Evolutionary conservation across 2,797 vertebrate species (phyloP), one percentile per base, ranked within the genome.

Genomic region (Gouania willdenowi): DNA sequence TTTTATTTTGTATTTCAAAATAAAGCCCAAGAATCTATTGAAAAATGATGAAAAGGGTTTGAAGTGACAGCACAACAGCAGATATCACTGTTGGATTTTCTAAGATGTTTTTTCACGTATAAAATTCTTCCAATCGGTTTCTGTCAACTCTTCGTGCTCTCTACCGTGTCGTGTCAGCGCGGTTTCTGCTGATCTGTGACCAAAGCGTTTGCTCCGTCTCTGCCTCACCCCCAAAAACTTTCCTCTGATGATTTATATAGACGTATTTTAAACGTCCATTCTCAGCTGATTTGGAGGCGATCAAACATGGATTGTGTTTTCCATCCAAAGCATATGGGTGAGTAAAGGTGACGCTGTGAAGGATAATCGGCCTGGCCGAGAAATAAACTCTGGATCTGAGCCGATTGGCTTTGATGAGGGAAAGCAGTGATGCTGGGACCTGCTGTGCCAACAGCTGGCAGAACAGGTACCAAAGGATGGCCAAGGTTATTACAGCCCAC

Each of bases 361-460:
- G 38, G 46, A 69, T 41, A 43, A 49, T 55, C 48, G 50, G 60
- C 45, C 39, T 66, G 50, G 52, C 32, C 10, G 0, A 16, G 44
- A 48, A 49, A 26, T 6, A 10, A 52, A 60, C 24, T 38, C 57
- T 79, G 83, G 82, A 75, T 35, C 13, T 3, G 6, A 9, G 66
- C 79, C 79, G 46, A 57, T 41, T 65, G 60, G 70, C 70, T 67
- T 47, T n/a, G 8, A 17, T 2, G 8, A 51, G 70, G 49, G 66
- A 53, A 65, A 74, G 70, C 75, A 67, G 82, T 83, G 78, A 86
- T 81, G 65, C 66, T 59, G 72, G 57, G 40, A 22, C 22, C 67
- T 68, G 56, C 79, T 62, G 83, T 66, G 81, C 74, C 66, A 73
- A 64, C 80, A 84, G 78, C 81, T 83, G 84, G 83, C 77, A 77